Conservation (phyloP, 2,797 vertebrate species). For the Mus spretus region DNA sequence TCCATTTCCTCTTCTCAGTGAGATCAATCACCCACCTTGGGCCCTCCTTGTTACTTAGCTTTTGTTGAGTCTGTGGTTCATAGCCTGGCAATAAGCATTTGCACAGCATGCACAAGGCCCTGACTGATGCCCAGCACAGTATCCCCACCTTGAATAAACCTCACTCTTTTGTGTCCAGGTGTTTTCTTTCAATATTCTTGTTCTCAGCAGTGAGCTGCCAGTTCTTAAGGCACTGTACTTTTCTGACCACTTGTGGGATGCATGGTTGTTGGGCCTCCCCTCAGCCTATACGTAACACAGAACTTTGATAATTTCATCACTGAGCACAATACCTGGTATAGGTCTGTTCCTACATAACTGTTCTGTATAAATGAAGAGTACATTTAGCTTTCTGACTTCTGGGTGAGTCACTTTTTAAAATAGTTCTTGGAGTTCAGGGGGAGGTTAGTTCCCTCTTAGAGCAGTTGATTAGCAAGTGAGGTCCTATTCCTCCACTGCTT, state of each 20-base stretch:
- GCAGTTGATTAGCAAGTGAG: background rate
- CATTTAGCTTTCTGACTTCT: background rate
- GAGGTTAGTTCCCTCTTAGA: background rate
- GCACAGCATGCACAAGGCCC: background rate
- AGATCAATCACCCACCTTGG: too few relatives aligned
- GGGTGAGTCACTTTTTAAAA: background rate
- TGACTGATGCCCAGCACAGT: background rate
- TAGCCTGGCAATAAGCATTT: background rate
- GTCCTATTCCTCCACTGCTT: background rate
- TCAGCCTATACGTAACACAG: background rate
- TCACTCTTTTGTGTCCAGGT: background rate
- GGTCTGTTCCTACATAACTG: background rate
- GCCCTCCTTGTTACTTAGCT: too few relatives aligned
- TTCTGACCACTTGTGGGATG: background rate
- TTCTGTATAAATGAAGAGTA: background rate
- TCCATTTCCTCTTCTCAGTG: too few relatives aligned
- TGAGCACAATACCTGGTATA: background rate
- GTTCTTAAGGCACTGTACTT: constrained; percentile 13
- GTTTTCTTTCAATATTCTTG: constrained; percentile 40
- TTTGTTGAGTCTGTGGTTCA: too few relatives aligned
- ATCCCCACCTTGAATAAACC: background rate
- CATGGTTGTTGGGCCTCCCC: background rate
- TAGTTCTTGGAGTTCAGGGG: background rate
- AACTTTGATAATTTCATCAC: background rate
- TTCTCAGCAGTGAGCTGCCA: background rate